Evolutionary conservation across 2,113 vertebrate species (phyloP).

Genomic region (Vidua macroura): DNA sequence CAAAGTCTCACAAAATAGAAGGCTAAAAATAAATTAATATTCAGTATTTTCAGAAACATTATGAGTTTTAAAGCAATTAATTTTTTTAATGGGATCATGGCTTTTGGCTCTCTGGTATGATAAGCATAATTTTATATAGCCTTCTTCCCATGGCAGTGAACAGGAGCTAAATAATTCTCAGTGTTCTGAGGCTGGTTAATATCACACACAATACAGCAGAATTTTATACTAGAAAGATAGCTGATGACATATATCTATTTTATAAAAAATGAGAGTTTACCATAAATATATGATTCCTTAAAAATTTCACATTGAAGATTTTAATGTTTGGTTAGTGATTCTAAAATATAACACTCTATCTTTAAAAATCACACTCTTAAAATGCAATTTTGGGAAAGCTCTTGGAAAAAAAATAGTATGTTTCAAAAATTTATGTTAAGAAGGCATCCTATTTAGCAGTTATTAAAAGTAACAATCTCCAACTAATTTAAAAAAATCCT

Average conservation of each 20-base stretch:
- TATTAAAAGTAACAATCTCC: not conserved
- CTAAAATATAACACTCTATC: not conserved
- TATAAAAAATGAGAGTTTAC: not conserved
- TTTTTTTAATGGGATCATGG: not conserved
- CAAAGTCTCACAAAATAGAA: not conserved
- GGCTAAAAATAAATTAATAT: not conserved
- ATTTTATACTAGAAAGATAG: not conserved
- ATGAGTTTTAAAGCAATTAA: not conserved
- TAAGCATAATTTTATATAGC: not conserved
- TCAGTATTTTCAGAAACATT: not conserved
- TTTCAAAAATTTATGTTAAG: not conserved
- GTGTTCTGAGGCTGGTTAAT: not conserved
- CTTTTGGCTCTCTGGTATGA: not conserved
- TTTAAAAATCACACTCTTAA: not conserved
- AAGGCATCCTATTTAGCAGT: not conserved
- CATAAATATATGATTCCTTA: not conserved
- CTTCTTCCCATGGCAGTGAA: not conserved
- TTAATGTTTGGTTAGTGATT: not conserved
- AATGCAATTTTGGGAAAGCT: accelerated
- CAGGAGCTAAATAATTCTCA: not conserved
- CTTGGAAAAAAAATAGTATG: not conserved
- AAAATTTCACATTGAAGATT: not conserved
- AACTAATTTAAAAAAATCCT: not conserved
- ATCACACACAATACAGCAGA: not conserved
- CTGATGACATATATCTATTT: not conserved